A percentile compares a stretch with the other conserved stretches of the same genome.
Conservation (phyloP, 1,140 invertebrate genomes). For the Heliothis virescens region DNA sequence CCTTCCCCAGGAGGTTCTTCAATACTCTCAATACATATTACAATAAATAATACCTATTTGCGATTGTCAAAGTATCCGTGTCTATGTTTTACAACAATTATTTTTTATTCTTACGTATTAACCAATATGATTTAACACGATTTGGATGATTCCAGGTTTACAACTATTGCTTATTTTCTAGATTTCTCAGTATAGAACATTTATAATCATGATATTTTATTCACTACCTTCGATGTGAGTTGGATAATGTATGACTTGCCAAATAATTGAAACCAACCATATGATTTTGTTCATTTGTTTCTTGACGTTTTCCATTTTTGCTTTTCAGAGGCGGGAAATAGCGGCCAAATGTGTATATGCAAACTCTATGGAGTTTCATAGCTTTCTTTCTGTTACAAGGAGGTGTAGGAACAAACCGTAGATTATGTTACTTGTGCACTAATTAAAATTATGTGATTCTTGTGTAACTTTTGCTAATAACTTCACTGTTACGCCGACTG, state of each 20-base stretch:
- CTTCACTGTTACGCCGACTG: neutral
- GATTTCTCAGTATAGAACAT: conserved; percentile 61
- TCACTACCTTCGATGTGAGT: conserved; percentile 63
- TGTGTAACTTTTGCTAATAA: conserved; percentile 18
- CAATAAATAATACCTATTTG: conserved; percentile 56
- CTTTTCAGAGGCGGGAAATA: conserved; percentile 59
- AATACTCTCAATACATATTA: conserved; percentile 60
- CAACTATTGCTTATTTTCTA: conserved; percentile 70
- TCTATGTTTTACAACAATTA: conserved; percentile 51
- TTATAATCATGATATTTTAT: conserved; percentile 65
- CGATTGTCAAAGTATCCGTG: conserved; percentile 57
- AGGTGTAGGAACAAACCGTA: neutral
- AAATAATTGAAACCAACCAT: conserved; percentile 80
- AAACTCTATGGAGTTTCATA: conserved; percentile 37
- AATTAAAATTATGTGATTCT: conserved; percentile 27
- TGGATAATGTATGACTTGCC: conserved; percentile 76
- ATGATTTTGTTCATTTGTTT: conserved; percentile 84
- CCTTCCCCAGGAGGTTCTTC: conserved; percentile 40
- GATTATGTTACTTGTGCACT: conserved; percentile 1
- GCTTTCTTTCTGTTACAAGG: neutral
- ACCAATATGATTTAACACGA: conserved; percentile 63
- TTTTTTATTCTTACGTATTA: conserved; percentile 73
- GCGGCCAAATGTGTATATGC: neutral
- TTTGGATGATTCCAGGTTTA: conserved; percentile 58
- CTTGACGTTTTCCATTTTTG: conserved; percentile 71